Conservation (phyloP, 2,113 vertebrate genomes). For the Xenopus tropicalis region UCB_Xtro_10.0 CM004444.2:172218501-172219000, state of each 20-base stretch:
- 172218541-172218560: conserved; percentile 69
- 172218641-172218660: conserved; percentile 57
- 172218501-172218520: neutral
- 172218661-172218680: conserved; percentile 51
- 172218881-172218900: no score
- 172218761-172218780: neutral
- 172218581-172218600: conserved; percentile 98
- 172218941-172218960: no score
- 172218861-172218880: no score
- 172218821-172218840: no score
- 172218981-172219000: no score
- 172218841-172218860: no score
- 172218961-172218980: no score
- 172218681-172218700: conserved; percentile 33
- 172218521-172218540: conserved; percentile 60
- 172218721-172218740: no score
- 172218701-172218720: conserved; percentile 39
- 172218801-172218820: no score
- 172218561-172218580: conserved; percentile 71
- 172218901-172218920: no score
- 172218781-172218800: neutral
- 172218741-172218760: neutral
- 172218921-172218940: no score
- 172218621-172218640: conserved; percentile 62
- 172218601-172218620: conserved; percentile 85